These are phyloP conservation scores for Hippocampus barbouri DNA, from an alignment of 2,113 vertebrate genomes.

Conservation along the genomic window DNA sequence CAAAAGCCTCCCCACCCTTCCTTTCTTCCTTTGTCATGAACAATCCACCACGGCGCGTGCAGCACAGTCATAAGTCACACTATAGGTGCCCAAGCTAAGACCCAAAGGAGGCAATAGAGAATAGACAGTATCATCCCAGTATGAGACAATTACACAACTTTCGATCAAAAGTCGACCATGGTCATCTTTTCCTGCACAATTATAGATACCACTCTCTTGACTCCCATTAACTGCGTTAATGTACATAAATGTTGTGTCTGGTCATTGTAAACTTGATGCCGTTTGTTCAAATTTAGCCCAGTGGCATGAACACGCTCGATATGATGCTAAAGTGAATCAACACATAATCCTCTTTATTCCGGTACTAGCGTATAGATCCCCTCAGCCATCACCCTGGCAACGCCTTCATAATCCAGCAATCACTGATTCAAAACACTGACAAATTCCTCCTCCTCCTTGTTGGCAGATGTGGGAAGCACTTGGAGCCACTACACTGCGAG, in stretches of 20 bases:
- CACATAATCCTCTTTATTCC: constrained; percentile 60
- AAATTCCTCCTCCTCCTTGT: constrained; percentile 17
- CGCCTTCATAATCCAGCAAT: constrained; percentile 40
- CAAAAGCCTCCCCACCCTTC: constrained; percentile 39
- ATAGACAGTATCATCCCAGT: not conserved
- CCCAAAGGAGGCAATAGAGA: constrained; percentile 3
- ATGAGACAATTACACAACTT: not conserved
- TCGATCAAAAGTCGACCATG: not conserved
- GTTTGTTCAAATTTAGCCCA: constrained; percentile 14
- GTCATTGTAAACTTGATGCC: constrained; percentile 4
- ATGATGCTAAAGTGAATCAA: constrained; percentile 25
- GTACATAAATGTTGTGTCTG: not conserved
- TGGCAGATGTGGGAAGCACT: constrained; percentile 47
- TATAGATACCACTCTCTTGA: too few species aligned
- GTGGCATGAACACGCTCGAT: constrained; percentile 28
- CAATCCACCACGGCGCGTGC: constrained; percentile 50
- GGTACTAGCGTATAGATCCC: constrained; percentile 34
- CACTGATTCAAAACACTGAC: constrained; percentile 30
- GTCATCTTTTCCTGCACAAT: not conserved
- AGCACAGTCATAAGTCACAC: constrained; percentile 35
- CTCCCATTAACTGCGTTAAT: not conserved
- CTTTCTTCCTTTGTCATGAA: constrained; percentile 53
- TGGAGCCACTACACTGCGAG: constrained; percentile 40
- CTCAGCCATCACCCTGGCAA: constrained; percentile 50
- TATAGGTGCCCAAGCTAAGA: constrained; percentile 22